Conservation (phyloP, 2,888 invertebrate species). For the Cordilura impudica region DNA sequence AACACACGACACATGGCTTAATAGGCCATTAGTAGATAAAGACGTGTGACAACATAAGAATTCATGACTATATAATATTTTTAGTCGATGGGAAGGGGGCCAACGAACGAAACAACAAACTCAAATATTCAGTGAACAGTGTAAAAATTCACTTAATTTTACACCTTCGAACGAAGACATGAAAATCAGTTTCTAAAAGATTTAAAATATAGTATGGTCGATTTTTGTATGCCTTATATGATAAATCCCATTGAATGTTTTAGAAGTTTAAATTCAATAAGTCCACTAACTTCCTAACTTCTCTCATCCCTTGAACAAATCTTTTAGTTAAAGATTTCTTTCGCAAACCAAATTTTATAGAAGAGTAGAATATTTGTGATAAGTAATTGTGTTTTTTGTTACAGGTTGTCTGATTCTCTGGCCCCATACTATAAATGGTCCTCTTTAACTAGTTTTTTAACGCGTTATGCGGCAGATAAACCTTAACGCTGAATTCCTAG, state of each 20-base stretch:
- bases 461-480: too few species aligned
- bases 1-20: conserved; percentile 57
- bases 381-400: too few species aligned
- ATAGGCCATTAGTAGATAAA: conserved; percentile 59
- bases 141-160: conserved; percentile 16
- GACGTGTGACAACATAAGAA: conserved; percentile 54
- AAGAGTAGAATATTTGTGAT: too few species aligned
- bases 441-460: too few species aligned
- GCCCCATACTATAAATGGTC: too few species aligned
- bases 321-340: too few species aligned
- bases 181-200: background rate
- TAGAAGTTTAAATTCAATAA: background rate
- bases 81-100: conserved; percentile 5
- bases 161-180: conserved; percentile 14
- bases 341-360: too few species aligned
- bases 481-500: too few species aligned
- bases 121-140: conserved; percentile 29
- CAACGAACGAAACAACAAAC: background rate
- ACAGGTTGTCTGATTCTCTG: too few species aligned
- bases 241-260: background rate
- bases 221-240: background rate
- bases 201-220: background rate
- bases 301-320: too few species aligned
- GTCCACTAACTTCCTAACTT: too few species aligned
- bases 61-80: conserved; percentile 39